These are phyloP conservation scores for Centroberyx gerrardi DNA, from an alignment of 2,797 vertebrate genomes.

Conservation along the genomic window DNA sequence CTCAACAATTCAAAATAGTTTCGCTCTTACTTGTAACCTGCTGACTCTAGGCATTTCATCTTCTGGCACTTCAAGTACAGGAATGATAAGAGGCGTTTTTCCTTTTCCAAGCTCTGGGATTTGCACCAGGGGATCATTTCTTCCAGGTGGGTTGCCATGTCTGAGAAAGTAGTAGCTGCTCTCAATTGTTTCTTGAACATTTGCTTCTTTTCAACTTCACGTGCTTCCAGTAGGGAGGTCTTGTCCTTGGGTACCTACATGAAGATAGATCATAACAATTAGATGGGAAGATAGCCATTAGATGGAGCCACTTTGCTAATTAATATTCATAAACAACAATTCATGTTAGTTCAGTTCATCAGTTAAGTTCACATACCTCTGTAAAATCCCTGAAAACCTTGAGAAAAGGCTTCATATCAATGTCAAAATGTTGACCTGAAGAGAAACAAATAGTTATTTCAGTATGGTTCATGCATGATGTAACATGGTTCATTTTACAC, in stretches of 20 bases:
- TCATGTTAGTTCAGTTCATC: background rate
- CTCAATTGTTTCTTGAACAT: conserved; percentile 61
- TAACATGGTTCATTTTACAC: background rate
- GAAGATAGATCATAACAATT: background rate
- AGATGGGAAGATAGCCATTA: background rate
- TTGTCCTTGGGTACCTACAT: conserved; percentile 24
- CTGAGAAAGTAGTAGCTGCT: conserved; percentile 62
- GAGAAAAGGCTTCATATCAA: conserved; percentile 60
- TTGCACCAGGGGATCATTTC: conserved; percentile 78
- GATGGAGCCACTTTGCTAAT: no score
- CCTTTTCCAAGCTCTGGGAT: conserved; percentile 58
- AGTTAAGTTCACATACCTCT: conserved; percentile 52
- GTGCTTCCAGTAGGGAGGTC: background rate
- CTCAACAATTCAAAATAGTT: background rate
- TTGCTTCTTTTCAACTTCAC: conserved; percentile 22
- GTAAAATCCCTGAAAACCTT: conserved; percentile 17
- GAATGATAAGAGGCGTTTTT: conserved; percentile 68
- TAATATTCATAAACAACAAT: no score
- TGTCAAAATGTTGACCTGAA: conserved; percentile 37
- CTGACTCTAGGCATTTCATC: conserved; percentile 75
- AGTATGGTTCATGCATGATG: background rate
- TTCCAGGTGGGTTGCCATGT: conserved; percentile 64
- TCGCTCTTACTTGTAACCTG: conserved; percentile 80
- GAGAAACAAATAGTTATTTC: background rate
- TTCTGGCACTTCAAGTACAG: conserved; percentile 75